A percentile compares a stretch with the other conserved stretches of the same genome.
Conservation (phyloP, 2,888 invertebrate species). For the Ophioninae sp. region DNA sequence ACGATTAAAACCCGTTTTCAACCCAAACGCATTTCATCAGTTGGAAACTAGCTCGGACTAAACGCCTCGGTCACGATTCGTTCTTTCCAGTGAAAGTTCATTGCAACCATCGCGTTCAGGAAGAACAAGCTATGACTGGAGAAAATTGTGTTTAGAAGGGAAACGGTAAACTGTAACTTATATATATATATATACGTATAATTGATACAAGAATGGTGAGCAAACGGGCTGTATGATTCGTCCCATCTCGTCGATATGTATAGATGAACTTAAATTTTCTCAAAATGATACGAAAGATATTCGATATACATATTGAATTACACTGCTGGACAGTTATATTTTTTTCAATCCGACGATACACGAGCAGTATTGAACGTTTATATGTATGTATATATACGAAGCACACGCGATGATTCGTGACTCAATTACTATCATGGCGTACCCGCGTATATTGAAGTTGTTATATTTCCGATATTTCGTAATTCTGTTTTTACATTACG, state of each 20-base stretch:
- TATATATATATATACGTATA: background rate
- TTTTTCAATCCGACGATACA: constrained; percentile 11
- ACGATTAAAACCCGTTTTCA: no score
- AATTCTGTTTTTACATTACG: background rate
- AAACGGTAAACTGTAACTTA: no score
- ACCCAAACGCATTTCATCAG: no score
- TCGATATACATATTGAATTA: constrained; percentile 13
- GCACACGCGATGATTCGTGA: background rate
- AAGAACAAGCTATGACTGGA: no score
- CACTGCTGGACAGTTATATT: constrained; percentile 64
- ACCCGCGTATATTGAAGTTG: constrained; percentile 23
- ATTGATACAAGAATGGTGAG: background rate
- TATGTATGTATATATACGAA: background rate
- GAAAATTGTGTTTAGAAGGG: no score
- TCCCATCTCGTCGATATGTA: constrained; percentile 2
- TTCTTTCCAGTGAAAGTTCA: no score
- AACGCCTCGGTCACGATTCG: no score
- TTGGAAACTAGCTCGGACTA: no score
- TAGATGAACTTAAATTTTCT: background rate
- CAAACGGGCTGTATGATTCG: background rate
- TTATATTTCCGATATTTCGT: constrained; percentile 6
- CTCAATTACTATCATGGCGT: constrained; percentile 25
- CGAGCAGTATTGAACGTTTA: background rate
- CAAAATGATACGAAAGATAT: constrained; percentile 11
- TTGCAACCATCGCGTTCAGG: no score